Evolutionary conservation across 92 coral and sea anemone species (phyloP).

Genomic region (Isaurus tuberculatus): DNA sequence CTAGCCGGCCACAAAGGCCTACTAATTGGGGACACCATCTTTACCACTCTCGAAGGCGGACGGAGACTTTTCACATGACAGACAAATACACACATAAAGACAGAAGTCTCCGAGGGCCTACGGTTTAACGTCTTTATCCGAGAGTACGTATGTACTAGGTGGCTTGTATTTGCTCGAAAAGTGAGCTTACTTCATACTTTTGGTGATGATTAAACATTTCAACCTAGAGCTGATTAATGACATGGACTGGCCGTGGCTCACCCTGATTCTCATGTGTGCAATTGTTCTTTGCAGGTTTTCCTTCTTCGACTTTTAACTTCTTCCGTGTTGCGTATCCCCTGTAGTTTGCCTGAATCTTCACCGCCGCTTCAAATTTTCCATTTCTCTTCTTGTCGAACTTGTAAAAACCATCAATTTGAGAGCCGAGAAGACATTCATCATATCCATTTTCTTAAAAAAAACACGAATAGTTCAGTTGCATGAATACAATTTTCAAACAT

Average conservation of each 20-base stretch:
- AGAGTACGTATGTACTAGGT: no score
- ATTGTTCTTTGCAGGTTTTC: not conserved
- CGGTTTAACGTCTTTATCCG: no score
- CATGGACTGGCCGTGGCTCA: not conserved
- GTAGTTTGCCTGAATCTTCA: conserved; percentile 71
- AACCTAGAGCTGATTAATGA: not conserved
- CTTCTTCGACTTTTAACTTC: conserved; percentile 12
- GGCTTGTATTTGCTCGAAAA: no score
- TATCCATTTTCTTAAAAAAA: conserved; percentile 70
- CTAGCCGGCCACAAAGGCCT: no score
- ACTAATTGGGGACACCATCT: no score
- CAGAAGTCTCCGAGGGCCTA: no score
- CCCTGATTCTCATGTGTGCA: not conserved
- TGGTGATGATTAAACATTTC: not conserved
- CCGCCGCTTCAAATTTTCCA: conserved; percentile 61
- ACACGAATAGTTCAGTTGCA: not conserved
- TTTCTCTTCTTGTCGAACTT: conserved; percentile 60
- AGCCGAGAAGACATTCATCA: conserved; percentile 87
- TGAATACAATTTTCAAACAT: not conserved
- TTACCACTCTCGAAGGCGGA: no score
- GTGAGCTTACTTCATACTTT: no score
- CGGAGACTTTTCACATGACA: no score
- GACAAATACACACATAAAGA: no score
- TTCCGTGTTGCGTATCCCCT: conserved; percentile 71
- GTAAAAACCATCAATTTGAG: conserved; percentile 89